A percentile compares a stretch with the other conserved stretches of the same genome.
Evolutionary conservation across 2,113 vertebrate species (phyloP).

Genomic region (Toxotes chatareus): DNA sequence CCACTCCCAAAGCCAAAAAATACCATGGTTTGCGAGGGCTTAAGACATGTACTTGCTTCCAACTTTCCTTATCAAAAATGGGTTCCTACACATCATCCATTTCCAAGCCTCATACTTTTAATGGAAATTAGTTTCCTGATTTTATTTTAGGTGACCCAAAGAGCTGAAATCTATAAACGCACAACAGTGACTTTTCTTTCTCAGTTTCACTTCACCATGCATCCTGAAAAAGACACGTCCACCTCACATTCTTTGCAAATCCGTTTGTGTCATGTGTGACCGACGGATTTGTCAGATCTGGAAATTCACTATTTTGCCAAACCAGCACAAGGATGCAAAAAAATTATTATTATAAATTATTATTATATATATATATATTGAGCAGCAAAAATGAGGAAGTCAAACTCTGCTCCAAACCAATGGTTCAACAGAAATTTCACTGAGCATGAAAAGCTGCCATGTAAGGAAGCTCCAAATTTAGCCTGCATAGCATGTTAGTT

Average conservation of each 20-base stretch:
- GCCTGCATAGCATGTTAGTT: slow-evolving; percentile 9
- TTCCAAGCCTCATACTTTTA: not conserved
- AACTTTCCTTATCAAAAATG: slow-evolving; percentile 30
- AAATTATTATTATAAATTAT: too few relatives aligned
- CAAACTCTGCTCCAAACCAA: not conserved
- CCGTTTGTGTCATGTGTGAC: not conserved
- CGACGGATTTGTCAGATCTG: not conserved
- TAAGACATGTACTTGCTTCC: not conserved
- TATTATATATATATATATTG: too few relatives aligned
- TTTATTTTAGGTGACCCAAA: not conserved
- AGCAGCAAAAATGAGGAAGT: slow-evolving; percentile 3
- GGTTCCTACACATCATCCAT: not conserved
- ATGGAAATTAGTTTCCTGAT: not conserved
- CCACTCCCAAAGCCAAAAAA: slow-evolving; percentile 51
- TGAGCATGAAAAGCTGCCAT: slow-evolving; percentile 46
- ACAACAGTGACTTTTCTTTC: not conserved
- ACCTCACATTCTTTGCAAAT: slow-evolving; percentile 2
- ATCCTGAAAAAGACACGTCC: not conserved
- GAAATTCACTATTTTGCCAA: not conserved
- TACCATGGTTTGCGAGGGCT: not conserved
- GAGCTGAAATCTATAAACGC: not conserved
- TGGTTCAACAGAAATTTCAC: slow-evolving; percentile 5
- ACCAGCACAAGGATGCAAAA: not conserved
- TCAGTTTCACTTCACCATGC: not conserved
- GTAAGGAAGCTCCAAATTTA: slow-evolving; percentile 64